Evolutionary conservation across 1,140 invertebrate genomes (phyloP), one percentile per base, ranked within the genome.

Genomic region (Oryctes rhinoceros): DNA sequence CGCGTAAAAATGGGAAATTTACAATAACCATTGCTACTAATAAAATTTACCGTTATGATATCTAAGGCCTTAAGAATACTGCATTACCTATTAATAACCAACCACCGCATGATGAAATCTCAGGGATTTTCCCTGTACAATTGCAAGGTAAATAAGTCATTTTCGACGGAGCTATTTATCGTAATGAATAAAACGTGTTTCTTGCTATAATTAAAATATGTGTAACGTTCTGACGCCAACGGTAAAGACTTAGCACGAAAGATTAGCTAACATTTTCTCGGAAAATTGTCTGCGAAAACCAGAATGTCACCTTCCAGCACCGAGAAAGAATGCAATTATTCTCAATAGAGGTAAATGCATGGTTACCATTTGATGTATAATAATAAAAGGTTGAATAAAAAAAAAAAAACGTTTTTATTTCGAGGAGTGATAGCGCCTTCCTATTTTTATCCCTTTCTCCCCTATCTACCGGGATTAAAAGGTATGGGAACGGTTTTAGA

Each of bases 61-160:
- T 44, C 9, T 7, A 44, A 44, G 39, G 9, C 39, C 39, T 44
- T 44, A 44, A 44, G 9, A 44, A 44, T 44, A 10, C 9, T 10
- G 9, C 39, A 44, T 10, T 44, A 3, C 39, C 39, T 10, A 44
- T 44, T 44, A 7, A 44, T 44, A 44, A 44, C 5, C 39, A 44
- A 44, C 39, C 39, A 44, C 39, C 39, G 39, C 7, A 20, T 62
- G 15, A 62, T n/a, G 53, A 18, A 62, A 62, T 62, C 13, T 62
- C 53, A 62, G 53, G 53, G 53, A 62, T n/a, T 62, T 62, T 62
- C 20, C 53, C 13, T 5, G 0, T 62, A 20, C 15, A 0, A 0
- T n/a, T 62, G 0, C 1, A 62, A 62, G 53, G 53, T 15, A 62
- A 79, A 79, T 79, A 79, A 80, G 67, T 75, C 67, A 75, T 74